Evolutionary conservation across 2,888 invertebrate genomes (phyloP).

Genomic region (Parascotia fuliginaria): DNA sequence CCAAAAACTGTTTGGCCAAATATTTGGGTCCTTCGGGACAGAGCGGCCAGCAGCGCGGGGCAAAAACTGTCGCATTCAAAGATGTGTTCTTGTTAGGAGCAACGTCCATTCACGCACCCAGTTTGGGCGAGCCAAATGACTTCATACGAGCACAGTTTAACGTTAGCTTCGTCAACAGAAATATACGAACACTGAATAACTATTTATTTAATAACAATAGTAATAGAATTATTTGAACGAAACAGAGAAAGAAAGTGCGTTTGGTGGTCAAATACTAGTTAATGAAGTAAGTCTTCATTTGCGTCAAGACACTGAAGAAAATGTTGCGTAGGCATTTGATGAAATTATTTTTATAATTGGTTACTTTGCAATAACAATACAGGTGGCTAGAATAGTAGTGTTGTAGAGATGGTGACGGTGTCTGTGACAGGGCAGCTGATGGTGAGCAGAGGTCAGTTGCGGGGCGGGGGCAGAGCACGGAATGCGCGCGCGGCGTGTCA

Average conservation of each 20-base stretch:
- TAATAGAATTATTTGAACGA: too few relatives aligned
- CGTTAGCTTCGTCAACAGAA: slow-evolving; percentile 2
- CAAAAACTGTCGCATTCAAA: slow-evolving; percentile 66
- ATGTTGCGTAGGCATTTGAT: too few relatives aligned
- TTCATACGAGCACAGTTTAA: slow-evolving; percentile 33
- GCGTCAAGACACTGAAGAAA: too few relatives aligned
- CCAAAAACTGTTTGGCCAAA: slow-evolving; percentile 53
- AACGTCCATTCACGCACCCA: slow-evolving; percentile 25
- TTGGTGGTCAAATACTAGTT: too few relatives aligned
- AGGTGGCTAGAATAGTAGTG: not conserved
- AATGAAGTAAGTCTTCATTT: too few relatives aligned
- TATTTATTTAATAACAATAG: too few relatives aligned
- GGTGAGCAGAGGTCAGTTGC: not conserved
- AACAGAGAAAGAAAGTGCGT: too few relatives aligned
- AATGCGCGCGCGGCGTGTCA: slow-evolving; percentile 44
- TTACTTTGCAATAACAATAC: too few relatives aligned
- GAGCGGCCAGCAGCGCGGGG: slow-evolving; percentile 1
- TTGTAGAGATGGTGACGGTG: not conserved
- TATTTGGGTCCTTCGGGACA: slow-evolving; percentile 33
- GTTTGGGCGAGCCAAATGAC: slow-evolving; percentile 28
- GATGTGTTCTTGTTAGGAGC: slow-evolving; percentile 51
- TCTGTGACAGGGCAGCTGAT: not conserved
- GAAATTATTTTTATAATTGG: too few relatives aligned
- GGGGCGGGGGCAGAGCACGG: slow-evolving; percentile 11
- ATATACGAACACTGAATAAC: too few relatives aligned